These are phyloP conservation scores for Ostrea edulis DNA, from an alignment of 1,140 invertebrate species.

Conservation along the genomic window DNA sequence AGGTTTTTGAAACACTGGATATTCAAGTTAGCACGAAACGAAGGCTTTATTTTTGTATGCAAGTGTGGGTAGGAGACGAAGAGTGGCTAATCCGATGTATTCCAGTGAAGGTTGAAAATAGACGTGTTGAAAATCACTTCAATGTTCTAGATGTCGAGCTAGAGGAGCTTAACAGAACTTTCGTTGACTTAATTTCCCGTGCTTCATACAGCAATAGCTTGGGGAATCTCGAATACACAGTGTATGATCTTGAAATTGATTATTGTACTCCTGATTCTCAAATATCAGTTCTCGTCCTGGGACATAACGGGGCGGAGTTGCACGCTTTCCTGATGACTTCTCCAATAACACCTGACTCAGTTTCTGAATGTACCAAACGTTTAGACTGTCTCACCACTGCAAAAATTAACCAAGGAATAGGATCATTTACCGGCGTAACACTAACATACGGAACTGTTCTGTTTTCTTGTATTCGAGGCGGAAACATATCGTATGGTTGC, in stretches of 20 bases:
- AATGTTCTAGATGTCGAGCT: neutral
- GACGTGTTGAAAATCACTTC: neutral
- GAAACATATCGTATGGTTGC: conserved; percentile 24
- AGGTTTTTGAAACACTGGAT: neutral
- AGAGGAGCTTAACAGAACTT: neutral
- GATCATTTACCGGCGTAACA: neutral
- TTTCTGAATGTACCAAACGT: neutral
- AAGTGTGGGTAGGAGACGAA: neutral
- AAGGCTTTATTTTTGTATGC: neutral
- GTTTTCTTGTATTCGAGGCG: neutral
- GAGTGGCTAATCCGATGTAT: neutral
- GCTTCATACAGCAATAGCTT: neutral
- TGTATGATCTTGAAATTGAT: neutral
- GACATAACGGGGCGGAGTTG: neutral
- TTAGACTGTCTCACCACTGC: neutral
- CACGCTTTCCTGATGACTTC: neutral
- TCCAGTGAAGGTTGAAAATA: neutral
- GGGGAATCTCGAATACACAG: neutral
- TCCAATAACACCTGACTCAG: neutral
- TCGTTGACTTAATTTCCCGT: neutral
- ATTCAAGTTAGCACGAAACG: neutral
- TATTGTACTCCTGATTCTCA: neutral
- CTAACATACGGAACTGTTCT: neutral
- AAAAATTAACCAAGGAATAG: neutral
- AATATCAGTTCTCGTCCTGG: neutral